A percentile compares a stretch with the other conserved stretches of the same genome.
phyloP scores from a whole-genome alignment of 2,888 invertebrate species.

The Papilio protenor region DNA sequence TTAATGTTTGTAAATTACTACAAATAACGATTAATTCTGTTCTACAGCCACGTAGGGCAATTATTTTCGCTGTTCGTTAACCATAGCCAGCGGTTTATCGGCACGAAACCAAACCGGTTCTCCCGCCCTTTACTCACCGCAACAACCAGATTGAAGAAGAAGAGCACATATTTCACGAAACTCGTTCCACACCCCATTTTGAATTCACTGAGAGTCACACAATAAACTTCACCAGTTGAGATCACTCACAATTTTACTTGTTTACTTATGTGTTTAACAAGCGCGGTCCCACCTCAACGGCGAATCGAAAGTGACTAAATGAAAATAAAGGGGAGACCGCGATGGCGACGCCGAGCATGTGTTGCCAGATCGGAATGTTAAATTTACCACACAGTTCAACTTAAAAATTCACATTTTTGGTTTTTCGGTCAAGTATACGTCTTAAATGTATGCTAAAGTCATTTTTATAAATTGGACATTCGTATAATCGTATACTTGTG shows the following conservation, averaged over 20 bases:
- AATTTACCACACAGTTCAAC: background rate
- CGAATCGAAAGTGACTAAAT: constrained; percentile 71
- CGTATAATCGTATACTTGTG: background rate
- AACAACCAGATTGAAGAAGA: constrained; percentile 90
- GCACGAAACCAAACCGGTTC: constrained; percentile 76
- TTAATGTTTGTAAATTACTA: background rate
- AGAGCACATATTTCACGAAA: constrained; percentile 92
- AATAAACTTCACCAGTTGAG: constrained; percentile 69
- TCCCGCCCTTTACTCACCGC: constrained; percentile 87
- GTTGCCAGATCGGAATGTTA: constrained; percentile 47
- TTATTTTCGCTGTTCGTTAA: constrained; percentile 67
- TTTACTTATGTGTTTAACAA: constrained; percentile 57
- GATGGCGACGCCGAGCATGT: constrained; percentile 68
- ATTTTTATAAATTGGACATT: background rate
- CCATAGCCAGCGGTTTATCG: constrained; percentile 65
- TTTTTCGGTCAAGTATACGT: background rate
- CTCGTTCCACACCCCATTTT: constrained; percentile 89
- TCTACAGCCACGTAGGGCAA: constrained; percentile 52
- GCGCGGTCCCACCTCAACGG: constrained; percentile 53
- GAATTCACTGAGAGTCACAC: constrained; percentile 69
- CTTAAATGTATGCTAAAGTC: background rate
- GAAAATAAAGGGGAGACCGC: constrained; percentile 70
- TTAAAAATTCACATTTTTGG: background rate
- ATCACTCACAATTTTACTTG: constrained; percentile 70
- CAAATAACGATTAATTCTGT: constrained; percentile 13